Conservation (phyloP, 2,797 vertebrate genomes). For the Schizopygopsis malacanthus region DNA sequence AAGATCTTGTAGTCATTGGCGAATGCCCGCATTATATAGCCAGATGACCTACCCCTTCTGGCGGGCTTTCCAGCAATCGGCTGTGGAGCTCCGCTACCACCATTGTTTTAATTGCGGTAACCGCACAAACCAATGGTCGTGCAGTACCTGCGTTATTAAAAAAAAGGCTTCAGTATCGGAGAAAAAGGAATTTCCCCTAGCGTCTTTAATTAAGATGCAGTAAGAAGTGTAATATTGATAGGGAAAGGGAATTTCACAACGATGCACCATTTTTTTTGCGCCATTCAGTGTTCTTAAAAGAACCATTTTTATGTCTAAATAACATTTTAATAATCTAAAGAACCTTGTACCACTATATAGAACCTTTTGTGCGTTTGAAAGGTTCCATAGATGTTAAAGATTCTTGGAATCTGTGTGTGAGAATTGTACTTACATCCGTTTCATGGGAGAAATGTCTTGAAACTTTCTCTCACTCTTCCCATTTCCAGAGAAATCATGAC, state of each 20-base stretch:
- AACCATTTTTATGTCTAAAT: background rate
- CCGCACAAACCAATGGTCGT: too few relatives aligned
- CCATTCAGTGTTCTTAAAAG: background rate
- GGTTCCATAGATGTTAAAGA: background rate
- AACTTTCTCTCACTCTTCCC: background rate
- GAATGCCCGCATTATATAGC: too few relatives aligned
- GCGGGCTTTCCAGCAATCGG: too few relatives aligned
- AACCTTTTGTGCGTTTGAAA: background rate
- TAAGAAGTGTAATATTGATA: too few relatives aligned
- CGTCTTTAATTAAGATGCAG: too few relatives aligned
- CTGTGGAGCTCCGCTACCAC: too few relatives aligned
- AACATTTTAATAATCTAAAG: background rate
- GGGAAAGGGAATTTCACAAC: background rate
- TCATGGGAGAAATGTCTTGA: background rate
- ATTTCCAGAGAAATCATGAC: conserved; percentile 1
- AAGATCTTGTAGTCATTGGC: too few relatives aligned
- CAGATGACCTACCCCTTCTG: too few relatives aligned
- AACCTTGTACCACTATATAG: background rate
- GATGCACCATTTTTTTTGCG: background rate
- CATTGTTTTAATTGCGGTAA: too few relatives aligned
- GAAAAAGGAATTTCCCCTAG: too few relatives aligned
- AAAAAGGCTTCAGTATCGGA: too few relatives aligned
- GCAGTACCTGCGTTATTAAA: too few relatives aligned
- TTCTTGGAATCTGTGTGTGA: background rate
- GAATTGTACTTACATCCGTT: background rate